Base-by-base conservation (phyloP, 2,888 invertebrate species). In the Elegia similella region DNA sequence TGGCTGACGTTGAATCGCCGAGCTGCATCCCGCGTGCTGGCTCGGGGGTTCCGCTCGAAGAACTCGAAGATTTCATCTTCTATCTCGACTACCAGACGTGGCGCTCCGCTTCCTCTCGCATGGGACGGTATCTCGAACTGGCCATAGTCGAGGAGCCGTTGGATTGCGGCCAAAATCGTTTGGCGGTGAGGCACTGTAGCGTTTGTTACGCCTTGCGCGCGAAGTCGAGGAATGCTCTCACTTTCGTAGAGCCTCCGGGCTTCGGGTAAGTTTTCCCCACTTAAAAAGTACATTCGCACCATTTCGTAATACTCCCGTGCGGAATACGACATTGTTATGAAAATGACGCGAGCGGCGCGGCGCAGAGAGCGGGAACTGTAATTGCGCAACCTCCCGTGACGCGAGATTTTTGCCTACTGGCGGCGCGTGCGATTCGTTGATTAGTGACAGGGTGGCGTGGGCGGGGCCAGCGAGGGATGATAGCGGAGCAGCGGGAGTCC, bases 1-100 rank as follows among this genome's bases (percentile, higher is more conserved):
- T 59, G 46, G 16, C 43, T 48, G 38, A 59, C 59, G 29, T 55
- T 46, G 50, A 58, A 44, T 30, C 30, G 30, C 30, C 30, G 30
- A 7, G 30, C 30, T 30, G 30, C 30, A n/a, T n/a, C n/a, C n/a
- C n/a, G n/a, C n/a, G n/a, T n/a, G n/a, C n/a, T n/a, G n/a, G n/a
- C n/a, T n/a, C 30, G 7, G 30, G 30, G 30, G 30, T 30, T 5
- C 7, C 30, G 30, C 30, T 30, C 30, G n/a, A n/a, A n/a, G n/a
- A n/a, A n/a, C n/a, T n/a, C n/a, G n/a, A 10, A 34, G 34, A 34
- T 34, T 10, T 34, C 0, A 12, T 34, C 1, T 34, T 34, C 34
- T 34, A 34, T 12, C 34, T 34, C 8, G 2, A 10, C 6, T 10
- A 8, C 10, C 34, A 1, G 8, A 34, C 34, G 10, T 10, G 1